Conservation (phyloP, 2,888 invertebrate genomes). For the Carterocephalus palaemon region DNA sequence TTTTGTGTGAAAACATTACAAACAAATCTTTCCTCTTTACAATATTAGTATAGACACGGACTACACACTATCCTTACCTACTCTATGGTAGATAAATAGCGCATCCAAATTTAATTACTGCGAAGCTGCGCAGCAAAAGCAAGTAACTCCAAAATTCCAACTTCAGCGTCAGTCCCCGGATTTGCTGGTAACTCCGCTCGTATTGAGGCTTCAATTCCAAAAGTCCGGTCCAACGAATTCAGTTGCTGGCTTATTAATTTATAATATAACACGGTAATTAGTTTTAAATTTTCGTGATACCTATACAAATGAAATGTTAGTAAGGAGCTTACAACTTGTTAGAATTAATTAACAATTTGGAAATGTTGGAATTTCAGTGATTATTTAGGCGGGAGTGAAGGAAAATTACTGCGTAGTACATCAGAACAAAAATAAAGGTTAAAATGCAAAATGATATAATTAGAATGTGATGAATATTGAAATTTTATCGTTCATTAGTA, state of each 20-base stretch:
- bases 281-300: slow-evolving; percentile 18
- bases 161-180: slow-evolving; percentile 4
- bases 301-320: slow-evolving; percentile 30
- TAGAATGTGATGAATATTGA: background rate
- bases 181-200: background rate
- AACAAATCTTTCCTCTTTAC: too few species aligned
- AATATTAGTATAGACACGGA: too few species aligned
- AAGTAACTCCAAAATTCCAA: slow-evolving; percentile 8
- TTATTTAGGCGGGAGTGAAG: background rate
- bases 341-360: slow-evolving; percentile 20
- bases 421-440: too few species aligned
- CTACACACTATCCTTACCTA: too few species aligned
- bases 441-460: too few species aligned
- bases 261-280: slow-evolving; percentile 12
- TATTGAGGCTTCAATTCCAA: slow-evolving; percentile 10
- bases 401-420: background rate
- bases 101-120: background rate
- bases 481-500: background rate
- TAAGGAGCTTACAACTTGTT: slow-evolving; percentile 27
- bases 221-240: slow-evolving; percentile 10
- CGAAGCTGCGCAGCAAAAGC: background rate
- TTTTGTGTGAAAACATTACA: too few species aligned
- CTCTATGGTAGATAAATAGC: too few species aligned
- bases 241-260: slow-evolving; percentile 16
- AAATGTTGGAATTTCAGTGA: background rate